Evolutionary conservation across 2,113 vertebrate genomes (phyloP), one percentile per base, ranked within the genome.

Genomic region (Tricholaema leucomelas): DNA sequence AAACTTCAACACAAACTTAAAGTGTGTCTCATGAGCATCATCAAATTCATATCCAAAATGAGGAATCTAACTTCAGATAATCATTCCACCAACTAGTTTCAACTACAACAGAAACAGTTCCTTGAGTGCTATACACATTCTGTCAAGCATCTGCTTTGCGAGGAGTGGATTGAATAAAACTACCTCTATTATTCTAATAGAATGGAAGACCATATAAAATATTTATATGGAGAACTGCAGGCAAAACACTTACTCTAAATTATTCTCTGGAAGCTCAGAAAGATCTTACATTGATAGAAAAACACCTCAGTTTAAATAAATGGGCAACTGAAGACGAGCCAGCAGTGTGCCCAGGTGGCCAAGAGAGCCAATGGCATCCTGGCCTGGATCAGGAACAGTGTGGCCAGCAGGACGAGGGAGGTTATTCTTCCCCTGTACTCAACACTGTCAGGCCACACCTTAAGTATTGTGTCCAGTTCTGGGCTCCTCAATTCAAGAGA

Each of bases 121-220:
- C 44, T 66, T 54, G 64, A 89, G 64, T 67, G 44, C 13, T 91
- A 95, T 93, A 92, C 80, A 69, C 33, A 89, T 96, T 90, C 91
- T 89, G 64, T 81, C 42, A 89, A 78, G n/a, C 92, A 89, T 87
- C 81, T 95, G 56, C n/a, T 93, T 93, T 87, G 67, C 93, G 75
- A 92, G 67, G 7, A 92, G 84, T 93, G 81, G 84, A 94, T 96
- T 95, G 96, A 96, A 94, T 91, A 96, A 93, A 64, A 56, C 56
- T 91, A 70, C 75, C 23, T 94, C 92, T 96, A 91, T 95, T 93
- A 93, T 79, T 91, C 88, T 94, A 94, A 89, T 91, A 70, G 42
- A 63, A 58, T 60, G 15, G 56, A 30, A 83, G 78, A 93, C 80
- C 60, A 77, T 94, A 93, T 96, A 87, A 96, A 96, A 96, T 96